Conservation (phyloP, 2,888 invertebrate genomes). For the Cenopis cana region DNA sequence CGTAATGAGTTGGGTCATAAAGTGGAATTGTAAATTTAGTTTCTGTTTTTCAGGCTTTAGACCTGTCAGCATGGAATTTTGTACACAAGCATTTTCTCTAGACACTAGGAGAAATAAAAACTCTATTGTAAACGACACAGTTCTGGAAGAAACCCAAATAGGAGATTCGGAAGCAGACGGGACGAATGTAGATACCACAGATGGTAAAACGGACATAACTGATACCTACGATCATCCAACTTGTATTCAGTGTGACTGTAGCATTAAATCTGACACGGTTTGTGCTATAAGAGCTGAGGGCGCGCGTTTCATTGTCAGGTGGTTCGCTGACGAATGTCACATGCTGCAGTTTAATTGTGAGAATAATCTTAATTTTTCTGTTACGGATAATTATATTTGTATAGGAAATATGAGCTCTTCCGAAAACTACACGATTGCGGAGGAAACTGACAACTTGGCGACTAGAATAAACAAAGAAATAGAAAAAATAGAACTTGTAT, state of each 20-base stretch:
- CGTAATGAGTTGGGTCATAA: no score
- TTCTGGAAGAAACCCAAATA: background rate
- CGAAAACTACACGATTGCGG: background rate
- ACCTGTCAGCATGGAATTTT: background rate
- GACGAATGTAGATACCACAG: background rate
- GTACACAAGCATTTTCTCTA: slow-evolving; percentile 13
- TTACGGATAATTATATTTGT: slow-evolving; percentile 24
- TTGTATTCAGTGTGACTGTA: slow-evolving; percentile 18
- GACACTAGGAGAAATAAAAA: background rate
- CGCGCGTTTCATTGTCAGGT: background rate
- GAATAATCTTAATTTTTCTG: slow-evolving; percentile 4
- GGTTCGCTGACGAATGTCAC: slow-evolving; percentile 19
- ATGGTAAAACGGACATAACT: background rate
- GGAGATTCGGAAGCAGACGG: background rate
- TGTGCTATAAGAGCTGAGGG: slow-evolving; percentile 12
- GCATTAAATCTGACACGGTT: background rate
- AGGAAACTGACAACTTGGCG: background rate
- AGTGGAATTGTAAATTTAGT: background rate
- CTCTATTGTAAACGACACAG: background rate
- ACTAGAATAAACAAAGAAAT: background rate
- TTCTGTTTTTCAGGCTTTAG: slow-evolving; percentile 1
- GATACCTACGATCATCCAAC: background rate
- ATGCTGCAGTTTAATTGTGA: slow-evolving; percentile 23
- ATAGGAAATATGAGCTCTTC: background rate
- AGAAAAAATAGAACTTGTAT: background rate